Evolutionary conservation across 2,888 invertebrate species (phyloP), one percentile per base, ranked within the genome.

Genomic region (Athalia circularis): DNA sequence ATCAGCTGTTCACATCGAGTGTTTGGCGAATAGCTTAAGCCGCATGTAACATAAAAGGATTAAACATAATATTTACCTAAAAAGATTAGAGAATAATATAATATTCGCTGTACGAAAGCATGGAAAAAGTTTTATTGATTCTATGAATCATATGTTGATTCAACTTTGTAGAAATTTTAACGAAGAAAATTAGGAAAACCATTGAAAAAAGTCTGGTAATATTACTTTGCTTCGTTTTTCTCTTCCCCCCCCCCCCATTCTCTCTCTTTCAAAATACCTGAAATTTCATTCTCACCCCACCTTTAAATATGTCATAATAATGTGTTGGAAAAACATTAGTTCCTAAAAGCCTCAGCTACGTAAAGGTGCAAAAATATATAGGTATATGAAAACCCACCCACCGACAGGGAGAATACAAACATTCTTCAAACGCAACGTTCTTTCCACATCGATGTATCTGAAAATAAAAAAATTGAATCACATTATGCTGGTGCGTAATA

Each of bases 11-110:
- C 52, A n/a, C 15, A 45, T 72, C 72, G 43, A 72, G 72, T 59
- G 72, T 72, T 72, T 72, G 47, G 13, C 72, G 72, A 13, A 72
- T 72, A 45, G 72, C 72, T 72, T 47, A 70, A 70, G 57, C 70
- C 70, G n/a, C n/a, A 70, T 70, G 54, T 70, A 67, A 50, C 13
- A 64, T 57, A 29, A 54, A 29, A 70, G 62, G 15, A 70, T 70
- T 57, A 45, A 5, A 54, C 54, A 29, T 29, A 29, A 29, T 29
- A 29, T 29, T 29, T 29, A 29, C 29, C 29, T 9, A 54, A 54
- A 54, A 9, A 11, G 54, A 54, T 11, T n/a, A 4, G 54, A 54
- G 11, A 54, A 11, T n/a, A 54, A 11, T 54, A 54, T 54, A 9
- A 6, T 54, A n/a, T 54, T n/a, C 7, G 54, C 7, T 54, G 54